phyloP scores from a whole-genome alignment of 2,797 vertebrate species.

The Pantherophis alleghaniensis region DNA sequence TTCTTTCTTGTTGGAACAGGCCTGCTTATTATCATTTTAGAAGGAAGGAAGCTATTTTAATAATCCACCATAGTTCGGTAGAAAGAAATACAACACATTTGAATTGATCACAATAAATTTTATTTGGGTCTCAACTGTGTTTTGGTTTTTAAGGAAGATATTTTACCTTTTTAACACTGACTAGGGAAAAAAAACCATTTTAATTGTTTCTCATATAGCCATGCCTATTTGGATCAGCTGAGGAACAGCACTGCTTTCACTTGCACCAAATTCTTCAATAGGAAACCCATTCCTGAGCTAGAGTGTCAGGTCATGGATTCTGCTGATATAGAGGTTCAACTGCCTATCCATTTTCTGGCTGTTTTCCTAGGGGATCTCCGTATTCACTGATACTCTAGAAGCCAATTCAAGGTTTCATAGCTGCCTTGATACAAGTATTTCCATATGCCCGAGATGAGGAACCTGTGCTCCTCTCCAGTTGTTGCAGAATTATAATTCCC shows the following conservation, averaged over 20 bases:
- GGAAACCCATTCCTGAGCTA: background rate
- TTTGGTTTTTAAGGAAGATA: background rate
- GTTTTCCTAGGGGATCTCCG: background rate
- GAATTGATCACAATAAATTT: background rate
- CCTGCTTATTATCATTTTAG: background rate
- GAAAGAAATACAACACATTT: background rate
- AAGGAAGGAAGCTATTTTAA: background rate
- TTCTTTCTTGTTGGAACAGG: slow-evolving; percentile 3
- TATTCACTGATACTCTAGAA: background rate
- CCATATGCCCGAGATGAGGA: background rate
- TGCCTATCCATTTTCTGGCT: background rate
- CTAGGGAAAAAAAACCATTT: background rate
- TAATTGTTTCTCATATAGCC: background rate
- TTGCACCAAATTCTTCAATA: background rate
- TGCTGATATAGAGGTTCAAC: background rate
- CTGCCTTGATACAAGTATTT: background rate
- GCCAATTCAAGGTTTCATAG: background rate
- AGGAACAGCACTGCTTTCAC: background rate
- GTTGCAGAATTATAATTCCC: background rate
- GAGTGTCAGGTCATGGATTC: background rate
- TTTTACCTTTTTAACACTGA: background rate
- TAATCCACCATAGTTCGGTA: slow-evolving; percentile 23
- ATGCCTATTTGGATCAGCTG: background rate
- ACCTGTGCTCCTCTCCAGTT: background rate
- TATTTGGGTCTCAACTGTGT: background rate